These are phyloP conservation scores for Athalia rosae DNA, from an alignment of 2,888 invertebrate species.

Conservation along the genomic window DNA sequence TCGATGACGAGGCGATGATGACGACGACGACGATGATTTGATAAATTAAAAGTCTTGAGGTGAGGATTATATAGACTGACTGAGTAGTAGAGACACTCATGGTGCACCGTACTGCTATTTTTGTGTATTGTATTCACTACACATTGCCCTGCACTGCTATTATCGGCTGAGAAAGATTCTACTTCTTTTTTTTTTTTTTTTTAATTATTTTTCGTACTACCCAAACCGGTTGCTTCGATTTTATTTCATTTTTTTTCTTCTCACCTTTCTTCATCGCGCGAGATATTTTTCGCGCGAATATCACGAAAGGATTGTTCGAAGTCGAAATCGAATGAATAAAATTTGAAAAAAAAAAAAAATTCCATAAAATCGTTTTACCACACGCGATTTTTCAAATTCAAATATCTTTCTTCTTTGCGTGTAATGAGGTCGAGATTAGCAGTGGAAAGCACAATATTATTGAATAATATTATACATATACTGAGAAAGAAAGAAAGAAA, in stretches of 20 bases:
- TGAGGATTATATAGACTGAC: conserved; percentile 55
- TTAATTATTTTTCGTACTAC: no score
- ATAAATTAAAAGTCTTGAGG: conserved; percentile 51
- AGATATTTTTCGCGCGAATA: background rate
- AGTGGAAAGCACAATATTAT: conserved; percentile 42
- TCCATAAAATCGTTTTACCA: no score
- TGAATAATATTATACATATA: conserved; percentile 42
- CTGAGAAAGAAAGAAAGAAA: conserved; percentile 23
- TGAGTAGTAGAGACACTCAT: conserved; percentile 52
- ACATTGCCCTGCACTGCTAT: conserved; percentile 30
- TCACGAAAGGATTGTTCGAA: background rate
- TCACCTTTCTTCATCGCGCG: background rate
- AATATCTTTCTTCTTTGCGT: background rate
- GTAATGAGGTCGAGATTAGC: conserved; percentile 15
- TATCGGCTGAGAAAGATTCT: conserved; percentile 12
- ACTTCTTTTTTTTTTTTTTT: background rate
- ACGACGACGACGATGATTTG: conserved; percentile 31
- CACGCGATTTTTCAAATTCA: background rate
- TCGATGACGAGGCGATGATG: conserved; percentile 23
- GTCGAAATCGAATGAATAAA: background rate
- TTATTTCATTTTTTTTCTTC: background rate
- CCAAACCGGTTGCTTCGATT: no score
- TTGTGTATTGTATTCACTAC: conserved; percentile 45
- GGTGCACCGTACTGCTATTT: conserved; percentile 45
- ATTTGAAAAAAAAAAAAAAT: background rate